Evolutionary conservation across 1,140 invertebrate genomes (phyloP).

Genomic region (Nixonia krombeini): DNA sequence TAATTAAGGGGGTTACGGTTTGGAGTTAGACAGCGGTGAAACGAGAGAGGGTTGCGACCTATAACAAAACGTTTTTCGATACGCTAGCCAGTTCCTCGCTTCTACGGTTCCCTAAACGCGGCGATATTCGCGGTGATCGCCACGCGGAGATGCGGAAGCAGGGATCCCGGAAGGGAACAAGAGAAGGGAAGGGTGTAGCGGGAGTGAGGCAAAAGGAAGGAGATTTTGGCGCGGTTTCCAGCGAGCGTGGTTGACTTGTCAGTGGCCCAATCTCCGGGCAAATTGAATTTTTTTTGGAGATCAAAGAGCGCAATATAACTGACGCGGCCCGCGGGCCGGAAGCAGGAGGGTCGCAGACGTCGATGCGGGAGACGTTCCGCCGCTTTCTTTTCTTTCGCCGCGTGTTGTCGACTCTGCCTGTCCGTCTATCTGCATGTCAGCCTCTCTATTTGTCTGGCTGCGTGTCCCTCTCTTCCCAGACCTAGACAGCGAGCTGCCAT

Average conservation of each 20-base stretch:
- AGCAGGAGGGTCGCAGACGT: slow-evolving; percentile 18
- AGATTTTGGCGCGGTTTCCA: slow-evolving; percentile 26
- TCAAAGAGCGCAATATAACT: slow-evolving; percentile 64
- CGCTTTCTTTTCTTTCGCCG: slow-evolving; percentile 21
- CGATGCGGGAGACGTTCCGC: slow-evolving; percentile 16
- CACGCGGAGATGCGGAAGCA: neutral
- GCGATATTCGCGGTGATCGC: neutral
- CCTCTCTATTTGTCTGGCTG: slow-evolving; percentile 11
- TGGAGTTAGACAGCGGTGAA: no score
- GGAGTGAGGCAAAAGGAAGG: slow-evolving; percentile 10
- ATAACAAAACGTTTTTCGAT: no score
- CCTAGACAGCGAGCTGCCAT: slow-evolving; percentile 29
- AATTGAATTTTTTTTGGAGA: slow-evolving; percentile 70
- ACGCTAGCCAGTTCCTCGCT: slow-evolving; percentile 17
- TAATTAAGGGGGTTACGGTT: slow-evolving; percentile 54
- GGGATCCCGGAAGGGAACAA: neutral
- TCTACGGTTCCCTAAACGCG: no score
- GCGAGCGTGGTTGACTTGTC: slow-evolving; percentile 53
- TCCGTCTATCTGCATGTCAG: slow-evolving; percentile 32
- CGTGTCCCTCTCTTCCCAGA: no score
- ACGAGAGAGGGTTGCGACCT: neutral
- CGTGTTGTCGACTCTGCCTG: slow-evolving; percentile 12
- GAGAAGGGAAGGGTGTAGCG: neutral
- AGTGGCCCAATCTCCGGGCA: slow-evolving; percentile 64
- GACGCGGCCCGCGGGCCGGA: slow-evolving; percentile 30